Evolutionary conservation across 2,113 vertebrate species (phyloP).

Genomic region (Illadopsis cleaveri): DNA sequence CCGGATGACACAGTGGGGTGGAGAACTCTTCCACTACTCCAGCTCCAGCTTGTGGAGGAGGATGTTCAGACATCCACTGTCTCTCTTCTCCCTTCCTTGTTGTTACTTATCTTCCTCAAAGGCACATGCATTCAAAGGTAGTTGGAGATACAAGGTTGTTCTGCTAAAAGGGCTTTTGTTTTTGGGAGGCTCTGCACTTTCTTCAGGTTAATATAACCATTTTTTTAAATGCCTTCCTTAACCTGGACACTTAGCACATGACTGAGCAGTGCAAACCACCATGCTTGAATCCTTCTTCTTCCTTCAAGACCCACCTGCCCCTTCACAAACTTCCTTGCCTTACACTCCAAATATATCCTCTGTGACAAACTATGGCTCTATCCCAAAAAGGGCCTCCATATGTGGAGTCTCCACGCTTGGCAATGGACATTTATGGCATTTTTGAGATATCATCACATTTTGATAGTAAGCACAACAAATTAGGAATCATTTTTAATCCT

Average conservation of each 20-base stretch:
- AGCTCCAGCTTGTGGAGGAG: neutral
- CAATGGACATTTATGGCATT: neutral
- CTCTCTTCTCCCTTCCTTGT: neutral
- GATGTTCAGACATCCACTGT: neutral
- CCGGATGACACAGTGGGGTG: rapidly evolving
- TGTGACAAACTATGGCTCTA: neutral
- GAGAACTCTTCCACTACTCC: neutral
- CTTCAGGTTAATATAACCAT: neutral
- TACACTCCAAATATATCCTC: neutral
- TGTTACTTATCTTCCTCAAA: neutral
- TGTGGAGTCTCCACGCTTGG: rapidly evolving
- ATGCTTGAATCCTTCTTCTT: neutral
- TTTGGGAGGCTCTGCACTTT: neutral
- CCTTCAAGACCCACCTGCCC: neutral
- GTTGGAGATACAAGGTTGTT: neutral
- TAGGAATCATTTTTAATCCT: neutral
- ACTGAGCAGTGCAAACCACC: neutral
- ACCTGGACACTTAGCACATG: neutral
- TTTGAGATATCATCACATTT: neutral
- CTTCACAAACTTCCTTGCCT: neutral
- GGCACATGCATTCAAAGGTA: neutral
- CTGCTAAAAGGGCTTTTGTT: neutral
- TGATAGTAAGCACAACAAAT: neutral
- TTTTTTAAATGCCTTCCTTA: neutral
- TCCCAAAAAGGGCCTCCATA: neutral